phyloP scores from a whole-genome alignment of 2,113 vertebrate species.

The Natator depressus region DNA sequence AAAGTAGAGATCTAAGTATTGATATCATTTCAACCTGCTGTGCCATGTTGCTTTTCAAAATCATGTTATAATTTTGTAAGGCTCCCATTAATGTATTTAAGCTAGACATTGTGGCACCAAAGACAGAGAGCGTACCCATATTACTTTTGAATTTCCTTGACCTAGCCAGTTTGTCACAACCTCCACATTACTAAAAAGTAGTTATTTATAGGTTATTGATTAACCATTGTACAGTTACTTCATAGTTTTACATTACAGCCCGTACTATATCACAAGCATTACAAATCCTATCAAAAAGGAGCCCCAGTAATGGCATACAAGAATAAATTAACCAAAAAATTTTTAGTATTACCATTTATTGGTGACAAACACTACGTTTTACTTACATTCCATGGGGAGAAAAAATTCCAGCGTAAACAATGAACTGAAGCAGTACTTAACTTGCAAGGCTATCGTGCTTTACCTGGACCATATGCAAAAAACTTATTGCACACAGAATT shows the following conservation, averaged over 20 bases:
- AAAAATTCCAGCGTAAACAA: conserved; percentile 87
- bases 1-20: conserved; percentile 43
- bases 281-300: conserved; percentile 59
- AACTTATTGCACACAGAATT: conserved; percentile 64
- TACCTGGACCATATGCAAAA: conserved; percentile 79
- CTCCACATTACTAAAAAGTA: conserved; percentile 54
- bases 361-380: conserved; percentile 86
- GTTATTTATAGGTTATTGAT: conserved; percentile 55
- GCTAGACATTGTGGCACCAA: conserved; percentile 67
- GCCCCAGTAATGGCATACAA: conserved; percentile 63
- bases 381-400: conserved; percentile 93
- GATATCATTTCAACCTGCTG: background rate
- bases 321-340: conserved; percentile 80
- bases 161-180: conserved; percentile 52
- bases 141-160: conserved; percentile 54
- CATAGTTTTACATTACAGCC: conserved; percentile 70
- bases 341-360: conserved; percentile 85
- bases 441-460: conserved; percentile 79
- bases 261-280: conserved; percentile 68
- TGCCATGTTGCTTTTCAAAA: conserved; percentile 28
- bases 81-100: conserved; percentile 48
- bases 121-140: conserved; percentile 3
- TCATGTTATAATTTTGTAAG: background rate
- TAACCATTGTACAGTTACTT: conserved; percentile 65
- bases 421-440: conserved; percentile 81